A percentile compares a stretch with the other conserved stretches of the same genome.
These are phyloP conservation scores for Cacatua alba DNA, from an alignment of 2,113 vertebrate genomes.

Conservation along the genomic window DNA sequence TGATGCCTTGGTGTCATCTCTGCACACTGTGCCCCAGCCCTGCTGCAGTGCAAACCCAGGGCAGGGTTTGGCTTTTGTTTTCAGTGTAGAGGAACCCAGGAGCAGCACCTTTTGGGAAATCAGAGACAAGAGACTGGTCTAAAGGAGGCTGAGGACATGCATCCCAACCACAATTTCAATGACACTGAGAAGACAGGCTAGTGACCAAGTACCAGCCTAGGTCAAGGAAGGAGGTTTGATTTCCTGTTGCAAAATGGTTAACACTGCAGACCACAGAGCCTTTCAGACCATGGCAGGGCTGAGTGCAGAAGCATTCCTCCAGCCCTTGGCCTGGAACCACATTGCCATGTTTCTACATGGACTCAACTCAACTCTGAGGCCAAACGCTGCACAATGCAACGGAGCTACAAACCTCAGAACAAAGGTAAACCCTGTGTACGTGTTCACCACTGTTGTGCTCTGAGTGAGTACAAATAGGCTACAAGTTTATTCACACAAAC, in stretches of 20 bases:
- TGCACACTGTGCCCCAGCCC: neutral
- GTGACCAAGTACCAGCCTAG: neutral
- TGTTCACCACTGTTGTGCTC: neutral
- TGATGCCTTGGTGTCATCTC: neutral
- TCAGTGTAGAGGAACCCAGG: neutral
- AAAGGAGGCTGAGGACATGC: neutral
- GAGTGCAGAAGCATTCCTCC: neutral
- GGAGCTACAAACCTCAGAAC: neutral
- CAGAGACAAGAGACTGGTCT: neutral
- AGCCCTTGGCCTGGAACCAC: neutral
- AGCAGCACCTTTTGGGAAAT: neutral
- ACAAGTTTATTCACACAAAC: neutral
- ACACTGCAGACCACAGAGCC: neutral
- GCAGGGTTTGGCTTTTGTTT: neutral
- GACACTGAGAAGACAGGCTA: neutral
- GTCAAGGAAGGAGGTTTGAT: neutral
- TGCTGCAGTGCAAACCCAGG: neutral
- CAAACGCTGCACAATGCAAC: neutral
- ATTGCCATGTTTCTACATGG: neutral
- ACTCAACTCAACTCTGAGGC: neutral
- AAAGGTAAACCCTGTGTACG: fast-evolving
- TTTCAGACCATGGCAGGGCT: fast-evolving
- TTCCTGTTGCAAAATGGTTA: neutral
- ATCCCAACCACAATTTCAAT: neutral
- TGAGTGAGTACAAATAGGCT: neutral